Evolutionary conservation across 2,888 invertebrate species (phyloP), one percentile per base, ranked within the genome.

Genomic region (Caenorhabditis angaria): DNA sequence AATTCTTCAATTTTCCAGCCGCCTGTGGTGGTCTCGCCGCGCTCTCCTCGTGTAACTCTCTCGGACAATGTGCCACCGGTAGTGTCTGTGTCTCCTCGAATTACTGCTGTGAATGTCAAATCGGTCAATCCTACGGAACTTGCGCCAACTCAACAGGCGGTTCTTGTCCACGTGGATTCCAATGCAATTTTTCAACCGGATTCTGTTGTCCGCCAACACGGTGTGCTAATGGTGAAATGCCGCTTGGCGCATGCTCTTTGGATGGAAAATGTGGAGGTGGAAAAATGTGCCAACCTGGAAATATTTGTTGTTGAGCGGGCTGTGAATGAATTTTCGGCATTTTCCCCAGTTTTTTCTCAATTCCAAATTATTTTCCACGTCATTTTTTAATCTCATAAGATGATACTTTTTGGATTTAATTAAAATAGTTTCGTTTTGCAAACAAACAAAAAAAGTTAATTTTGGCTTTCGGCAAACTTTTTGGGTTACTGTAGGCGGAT

Each of bases 101-200:
- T 55, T 86, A 84, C 62, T 85, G 84, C 54, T 86, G 86, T 61
- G 83, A 86, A 59, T 86, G 86, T 66, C 75, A 81, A 2, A 82
- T 79, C n/a, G 86, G 86, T 24, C 69, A 80, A 54, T 73, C 79
- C 14, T 77, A 78, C 22, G 86, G 86, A 5, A 70, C 80, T 12
- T 86, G 86, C 65, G 41, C 18, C 18, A n/a, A n/a, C n/a, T n/a
- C n/a, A n/a, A 2, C 41, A 18, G 41, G 41, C 41, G 41, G 41
- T 14, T 6, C 41, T 3, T 41, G 41, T 41, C 41, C 41, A 2
- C 41, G 5, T 18, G 41, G 41, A 6, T 41, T 12, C 18, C 41
- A 41, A 41, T 41, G 41, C 41, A 41, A 41, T 41, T 18, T 3
- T 3, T 18, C 3, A 6, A 41, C 41, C 10, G 41, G 41, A 18